phyloP scores from a whole-genome alignment of 2,113 vertebrate genomes.

The Pimephales promelas region DNA sequence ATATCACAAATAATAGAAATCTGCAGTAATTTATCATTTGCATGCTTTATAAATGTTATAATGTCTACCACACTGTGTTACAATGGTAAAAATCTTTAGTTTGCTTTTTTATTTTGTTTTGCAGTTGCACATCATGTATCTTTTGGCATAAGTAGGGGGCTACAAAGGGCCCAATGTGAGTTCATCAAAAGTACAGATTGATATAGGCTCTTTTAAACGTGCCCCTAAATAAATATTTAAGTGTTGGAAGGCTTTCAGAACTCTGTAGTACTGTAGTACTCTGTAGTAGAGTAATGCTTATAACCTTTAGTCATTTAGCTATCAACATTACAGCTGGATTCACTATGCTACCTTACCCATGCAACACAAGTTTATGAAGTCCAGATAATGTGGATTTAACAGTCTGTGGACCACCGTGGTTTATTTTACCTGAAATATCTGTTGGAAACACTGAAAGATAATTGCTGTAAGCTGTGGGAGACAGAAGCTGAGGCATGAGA shows the following conservation, averaged over 20 bases:
- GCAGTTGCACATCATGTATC: background rate
- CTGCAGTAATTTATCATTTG: background rate
- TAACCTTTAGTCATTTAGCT: background rate
- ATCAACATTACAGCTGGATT: background rate
- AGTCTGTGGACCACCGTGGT: constrained; percentile 24
- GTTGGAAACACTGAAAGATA: constrained; percentile 64
- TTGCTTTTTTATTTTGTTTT: background rate
- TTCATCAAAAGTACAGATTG: constrained; percentile 22
- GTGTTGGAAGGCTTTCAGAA: background rate
- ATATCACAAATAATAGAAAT: background rate
- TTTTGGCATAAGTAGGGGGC: background rate
- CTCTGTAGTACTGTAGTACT: background rate
- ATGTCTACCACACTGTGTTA: background rate
- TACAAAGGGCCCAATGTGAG: background rate
- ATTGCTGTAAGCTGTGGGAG: constrained; percentile 66
- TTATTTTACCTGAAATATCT: constrained; percentile 67
- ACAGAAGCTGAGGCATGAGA: constrained; percentile 48
- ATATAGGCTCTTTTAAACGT: constrained; percentile 11
- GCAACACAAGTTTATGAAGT: background rate
- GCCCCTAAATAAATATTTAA: constrained; percentile 25
- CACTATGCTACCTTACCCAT: background rate
- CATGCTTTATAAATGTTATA: background rate
- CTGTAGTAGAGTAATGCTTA: background rate
- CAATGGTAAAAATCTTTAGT: background rate
- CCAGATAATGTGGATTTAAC: constrained; percentile 30